Evolutionary conservation across 2,113 vertebrate genomes (phyloP), one percentile per base, ranked within the genome.

Genomic region (Saguinus imperator): DNA sequence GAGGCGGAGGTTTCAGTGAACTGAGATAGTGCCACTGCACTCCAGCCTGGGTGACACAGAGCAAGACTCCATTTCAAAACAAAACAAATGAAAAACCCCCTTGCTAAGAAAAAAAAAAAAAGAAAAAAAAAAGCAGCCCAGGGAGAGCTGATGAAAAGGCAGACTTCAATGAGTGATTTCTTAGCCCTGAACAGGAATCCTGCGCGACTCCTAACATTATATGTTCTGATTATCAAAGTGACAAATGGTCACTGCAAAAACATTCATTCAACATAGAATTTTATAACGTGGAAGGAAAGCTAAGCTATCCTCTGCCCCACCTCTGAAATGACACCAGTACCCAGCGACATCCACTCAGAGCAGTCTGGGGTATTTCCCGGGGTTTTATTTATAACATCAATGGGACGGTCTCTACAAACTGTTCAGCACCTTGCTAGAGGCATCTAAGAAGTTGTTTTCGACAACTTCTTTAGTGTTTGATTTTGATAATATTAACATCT

Each of bases 391-490:
- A 7, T 10, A 40, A 37, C 4, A 0, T n/a, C 32, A 40, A 50
- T 5, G 52, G 20, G 35, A 66, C 40, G 8, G 1, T 64, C 29
- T n/a, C 8, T 2, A 17, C 1, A 10, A 14, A 35, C 4, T 32
- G 3, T 7, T 17, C 14, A 92, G 52, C n/a, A 35, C 20, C 50
- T 83, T 73, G 81, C 50, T 82, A 40, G 37, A 68, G 43, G 73
- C 40, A 68, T 16, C 48, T 23, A 8, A 32, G 50, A 77, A 48
- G 14, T 13, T 68, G 12, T 58, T 96, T 70, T 61, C 37, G 72
- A 76, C 52, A 52, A 21, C 18, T 95, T 88, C 76, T 40, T 40
- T 95, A 80, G 45, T 57, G 73, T 77, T 89, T 68, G 37, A 84
- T 40, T 95, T 85, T 91, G 82, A 93, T 58, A 48, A 86, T 35